Evolutionary conservation across 1,140 invertebrate genomes (phyloP), one percentile per base, ranked within the genome.

Genomic region (Thaumetopoea pityocampa): DNA sequence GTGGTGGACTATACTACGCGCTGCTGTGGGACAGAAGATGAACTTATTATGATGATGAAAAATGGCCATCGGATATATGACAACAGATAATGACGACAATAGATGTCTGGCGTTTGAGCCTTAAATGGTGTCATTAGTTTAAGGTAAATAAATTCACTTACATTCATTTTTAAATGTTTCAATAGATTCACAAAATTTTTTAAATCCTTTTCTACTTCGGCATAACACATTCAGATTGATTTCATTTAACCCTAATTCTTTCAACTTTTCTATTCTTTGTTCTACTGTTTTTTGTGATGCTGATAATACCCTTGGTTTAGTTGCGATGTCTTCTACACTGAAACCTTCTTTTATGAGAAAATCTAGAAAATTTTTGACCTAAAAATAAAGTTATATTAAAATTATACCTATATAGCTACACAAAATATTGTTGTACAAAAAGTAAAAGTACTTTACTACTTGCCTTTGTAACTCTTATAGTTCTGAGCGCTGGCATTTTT

Each of bases 211-310:
- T 59, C 66, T 74, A 54, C 77, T 82, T 69, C 70, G 78, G 51
- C 73, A 83, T 5, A 86, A 59, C 19, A 76, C 51, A 76, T 82
- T 81, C 38, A 86, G 59, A 70, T 82, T 85, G n/a, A 76, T 84
- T 36, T 67, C 47, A 32, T 52, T 37, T 5, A 78, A 22, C 14
- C 73, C 76, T 35, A 79, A 48, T 24, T 51, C 44, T 26, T 61
- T 51, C 19, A 86, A 53, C 29, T 65, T 71, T 37, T 77, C 50
- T 36, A 83, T 41, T 47, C 82, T 69, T 29, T 63, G 46, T 35
- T 76, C 56, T 10, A 84, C 62, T 29, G 82, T 86, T 26, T 74
- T 73, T 51, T 72, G 66, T 11, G 82, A 85, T 15, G 81, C 64
- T 36, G 64, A 51, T 47, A 86, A 58, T 23, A 86, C 63, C 50